Evolutionary conservation across 2,797 vertebrate genomes (phyloP), one percentile per base, ranked within the genome.

Genomic region (Hyperoplus immaculatus): DNA sequence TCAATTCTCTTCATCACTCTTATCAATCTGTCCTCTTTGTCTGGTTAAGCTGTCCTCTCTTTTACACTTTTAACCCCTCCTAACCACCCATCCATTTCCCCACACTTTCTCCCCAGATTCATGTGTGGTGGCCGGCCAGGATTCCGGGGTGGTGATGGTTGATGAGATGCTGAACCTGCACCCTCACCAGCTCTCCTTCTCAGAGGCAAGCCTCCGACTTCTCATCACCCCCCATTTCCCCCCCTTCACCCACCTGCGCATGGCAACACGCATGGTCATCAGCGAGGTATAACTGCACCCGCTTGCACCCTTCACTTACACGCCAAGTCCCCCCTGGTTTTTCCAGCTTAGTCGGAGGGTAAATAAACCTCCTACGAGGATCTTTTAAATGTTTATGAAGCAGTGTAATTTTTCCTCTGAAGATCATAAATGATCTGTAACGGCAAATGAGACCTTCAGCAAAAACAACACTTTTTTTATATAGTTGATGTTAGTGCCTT

Each of bases 171-270:
- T 95, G 74, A 94, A 90, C 74, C 72, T 90, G 15, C 88, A 93
- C 41, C 90, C 94, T 57, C 94, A 94, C 77, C 93, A 94, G 78
- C 95, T 96, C 84, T 90, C 92, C 82, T 93, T 95, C 80, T 95
- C 95, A 87, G 96, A 96, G 94, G 95, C 94, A 93, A 95, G 95
- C 92, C 87, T 93, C 41, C 91, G 77, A 78, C 87, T 94, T 87
- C 89, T 93, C 88, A 91, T 94, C 84, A 92, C 92, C 82, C 82
- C 58, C 5, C 89, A 90, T 86, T 88, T 84, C 67, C 87, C 89
- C 84, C 92, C 93, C 70, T 69, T 81, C 88, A 94, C 91, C 47
- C 89, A 89, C 85, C 87, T 94, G 83, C 88, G 63, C 85, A 95
- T 94, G 93, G 93, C 94, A 65, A 88, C 89, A 83, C 80, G 82